Conservation (phyloP, 2,113 vertebrate species). For the Leptodactylus fuscus region DNA sequence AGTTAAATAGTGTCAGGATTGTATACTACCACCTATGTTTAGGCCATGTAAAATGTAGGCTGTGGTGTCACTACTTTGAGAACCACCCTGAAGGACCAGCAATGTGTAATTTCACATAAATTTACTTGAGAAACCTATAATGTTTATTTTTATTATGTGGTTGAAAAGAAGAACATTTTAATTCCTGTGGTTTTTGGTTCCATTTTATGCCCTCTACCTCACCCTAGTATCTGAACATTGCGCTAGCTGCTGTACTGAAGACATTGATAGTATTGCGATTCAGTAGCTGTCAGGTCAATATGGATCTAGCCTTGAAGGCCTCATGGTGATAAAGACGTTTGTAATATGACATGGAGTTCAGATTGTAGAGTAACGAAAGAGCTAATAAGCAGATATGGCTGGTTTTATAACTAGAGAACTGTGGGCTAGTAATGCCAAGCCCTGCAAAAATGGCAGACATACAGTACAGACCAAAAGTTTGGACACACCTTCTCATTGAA, state of each 20-base stretch:
- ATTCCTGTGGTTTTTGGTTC: not conserved
- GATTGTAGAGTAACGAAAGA: not conserved
- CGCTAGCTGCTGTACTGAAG: not conserved
- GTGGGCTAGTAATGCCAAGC: not conserved
- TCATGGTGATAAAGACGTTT: not conserved
- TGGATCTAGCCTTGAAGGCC: no score
- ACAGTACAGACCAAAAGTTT: no score
- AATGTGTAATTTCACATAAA: constrained; percentile 8
- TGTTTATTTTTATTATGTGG: constrained; percentile 1
- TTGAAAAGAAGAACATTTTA: not conserved
- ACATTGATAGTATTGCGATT: not conserved
- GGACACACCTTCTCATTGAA: no score
- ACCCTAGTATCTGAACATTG: not conserved
- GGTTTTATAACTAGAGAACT: not conserved
- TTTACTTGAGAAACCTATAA: not conserved
- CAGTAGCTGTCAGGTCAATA: no score
- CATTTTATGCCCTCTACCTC: not conserved
- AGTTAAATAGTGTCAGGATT: not conserved
- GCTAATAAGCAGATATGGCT: not conserved
- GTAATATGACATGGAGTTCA: not conserved
- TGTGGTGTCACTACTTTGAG: not conserved
- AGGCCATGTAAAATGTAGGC: not conserved
- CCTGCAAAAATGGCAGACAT: no score
- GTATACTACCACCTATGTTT: not conserved
- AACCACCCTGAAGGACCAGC: not conserved